Conservation (phyloP, 2,797 vertebrate species). For the Vipera ursinii region DNA sequence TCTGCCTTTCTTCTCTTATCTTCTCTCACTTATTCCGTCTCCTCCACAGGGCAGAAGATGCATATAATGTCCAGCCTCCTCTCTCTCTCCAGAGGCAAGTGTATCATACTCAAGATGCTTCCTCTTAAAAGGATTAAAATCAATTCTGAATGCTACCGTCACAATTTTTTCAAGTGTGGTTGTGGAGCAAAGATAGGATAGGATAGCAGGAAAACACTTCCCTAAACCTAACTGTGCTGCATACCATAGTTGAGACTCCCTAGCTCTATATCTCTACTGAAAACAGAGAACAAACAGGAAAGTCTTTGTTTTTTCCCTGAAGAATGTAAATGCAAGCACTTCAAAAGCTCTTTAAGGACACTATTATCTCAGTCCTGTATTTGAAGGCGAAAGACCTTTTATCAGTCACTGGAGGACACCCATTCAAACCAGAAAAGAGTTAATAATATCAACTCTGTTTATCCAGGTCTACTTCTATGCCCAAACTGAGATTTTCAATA, state of each 20-base stretch:
- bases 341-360: background rate
- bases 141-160: background rate
- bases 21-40: background rate
- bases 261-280: background rate
- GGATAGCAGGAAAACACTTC: background rate
- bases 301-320: background rate
- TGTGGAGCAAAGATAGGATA: background rate
- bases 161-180: background rate
- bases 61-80: background rate
- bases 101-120: background rate
- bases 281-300: background rate
- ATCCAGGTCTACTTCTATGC: background rate
- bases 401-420: background rate
- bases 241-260: background rate
- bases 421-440: background rate
- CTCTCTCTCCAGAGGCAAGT: background rate
- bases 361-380: background rate
- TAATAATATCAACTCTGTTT: background rate
- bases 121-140: background rate
- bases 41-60: background rate
- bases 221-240: background rate
- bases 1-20: background rate
- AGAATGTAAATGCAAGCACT: background rate
- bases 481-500: background rate
- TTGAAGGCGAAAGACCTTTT: background rate